Evolutionary conservation across 2,888 invertebrate species (phyloP).

Genomic region (Vandiemenella viatica): DNA sequence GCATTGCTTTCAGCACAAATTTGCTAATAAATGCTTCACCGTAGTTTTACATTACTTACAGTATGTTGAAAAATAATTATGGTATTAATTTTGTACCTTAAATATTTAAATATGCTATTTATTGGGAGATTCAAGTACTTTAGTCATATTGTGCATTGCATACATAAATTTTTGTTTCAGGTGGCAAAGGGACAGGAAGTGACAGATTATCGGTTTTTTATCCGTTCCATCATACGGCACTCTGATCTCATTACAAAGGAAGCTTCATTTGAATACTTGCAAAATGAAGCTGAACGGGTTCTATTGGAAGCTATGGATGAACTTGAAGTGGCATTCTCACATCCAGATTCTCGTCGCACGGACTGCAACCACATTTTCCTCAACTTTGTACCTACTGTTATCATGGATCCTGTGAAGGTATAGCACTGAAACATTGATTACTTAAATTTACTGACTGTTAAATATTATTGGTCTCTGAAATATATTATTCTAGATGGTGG

Average conservation of each 20-base stretch:
- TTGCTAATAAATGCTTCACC: no score
- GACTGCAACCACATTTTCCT: slow-evolving; percentile 99
- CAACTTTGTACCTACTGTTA: slow-evolving; percentile 96
- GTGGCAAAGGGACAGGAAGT: slow-evolving; percentile 85
- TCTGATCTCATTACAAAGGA: slow-evolving; percentile 96
- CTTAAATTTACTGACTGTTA: no score
- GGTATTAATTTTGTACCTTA: no score
- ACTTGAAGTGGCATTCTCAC: slow-evolving; percentile 90
- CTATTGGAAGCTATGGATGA: slow-evolving; percentile 96
- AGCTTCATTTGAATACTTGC: slow-evolving; percentile 93
- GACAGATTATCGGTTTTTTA: slow-evolving; percentile 92
- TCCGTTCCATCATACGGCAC: slow-evolving; percentile 92
- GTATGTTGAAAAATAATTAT: no score
- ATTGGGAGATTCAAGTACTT: no score
- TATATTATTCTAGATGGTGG: no score
- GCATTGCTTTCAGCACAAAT: no score
- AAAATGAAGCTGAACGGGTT: slow-evolving; percentile 93
- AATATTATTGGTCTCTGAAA: no score
- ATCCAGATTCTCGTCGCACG: slow-evolving; percentile 76
- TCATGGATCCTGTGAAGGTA: slow-evolving; percentile 88
- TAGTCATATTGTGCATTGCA: no score
- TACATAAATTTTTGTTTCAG: slow-evolving; percentile 29
- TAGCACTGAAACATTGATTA: neutral
- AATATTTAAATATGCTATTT: no score
- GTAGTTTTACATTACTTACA: no score